phyloP scores from a whole-genome alignment of 2,797 vertebrate genomes.

The Eulemur albifrons region DNA sequence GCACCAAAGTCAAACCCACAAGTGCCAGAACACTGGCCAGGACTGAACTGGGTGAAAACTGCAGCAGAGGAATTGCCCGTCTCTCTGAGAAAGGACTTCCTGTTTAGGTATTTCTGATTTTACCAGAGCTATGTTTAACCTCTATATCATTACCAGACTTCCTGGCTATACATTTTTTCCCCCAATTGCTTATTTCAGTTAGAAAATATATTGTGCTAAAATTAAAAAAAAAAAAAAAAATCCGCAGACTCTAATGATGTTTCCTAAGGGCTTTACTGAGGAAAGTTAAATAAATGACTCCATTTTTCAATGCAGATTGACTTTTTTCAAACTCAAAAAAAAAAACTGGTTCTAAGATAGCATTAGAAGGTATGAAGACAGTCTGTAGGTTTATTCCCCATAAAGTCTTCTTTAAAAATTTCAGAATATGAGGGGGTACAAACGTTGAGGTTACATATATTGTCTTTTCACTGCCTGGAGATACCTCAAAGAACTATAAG shows the following conservation, averaged over 20 bases:
- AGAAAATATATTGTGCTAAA: not conserved
- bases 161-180: not conserved
- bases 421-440: too few relatives aligned
- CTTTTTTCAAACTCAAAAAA: not conserved
- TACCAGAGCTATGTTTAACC: not conserved
- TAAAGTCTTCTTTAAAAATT: not conserved
- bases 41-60: not conserved
- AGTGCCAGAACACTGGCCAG: not conserved
- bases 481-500: too few relatives aligned
- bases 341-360: not conserved
- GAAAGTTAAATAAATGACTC: not conserved
- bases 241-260: not conserved
- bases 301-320: not conserved
- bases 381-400: not conserved
- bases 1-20: not conserved
- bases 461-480: too few relatives aligned
- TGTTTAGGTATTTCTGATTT: not conserved
- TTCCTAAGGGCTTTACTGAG: not conserved
- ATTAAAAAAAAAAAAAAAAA: not conserved
- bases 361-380: not conserved
- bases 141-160: not conserved
- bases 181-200: not conserved
- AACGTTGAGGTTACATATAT: too few relatives aligned
- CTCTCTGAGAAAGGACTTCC: not conserved
- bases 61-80: rapidly evolving